Evolutionary conservation across 2,113 vertebrate genomes (phyloP), one percentile per base, ranked within the genome.

Genomic region (Atherinomorus stipes): DNA sequence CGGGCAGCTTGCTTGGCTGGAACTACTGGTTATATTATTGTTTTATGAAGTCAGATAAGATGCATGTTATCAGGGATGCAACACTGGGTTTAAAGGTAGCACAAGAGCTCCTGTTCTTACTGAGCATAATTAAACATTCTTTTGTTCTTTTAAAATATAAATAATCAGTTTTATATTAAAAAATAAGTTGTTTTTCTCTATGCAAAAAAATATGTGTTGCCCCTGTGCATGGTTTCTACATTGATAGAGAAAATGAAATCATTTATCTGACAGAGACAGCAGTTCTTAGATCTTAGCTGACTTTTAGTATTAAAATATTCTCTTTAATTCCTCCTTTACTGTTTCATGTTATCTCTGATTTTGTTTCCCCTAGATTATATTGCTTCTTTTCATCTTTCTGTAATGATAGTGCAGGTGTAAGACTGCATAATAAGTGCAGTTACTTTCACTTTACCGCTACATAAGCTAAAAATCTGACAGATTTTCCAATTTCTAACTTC

Each of bases 181-280:
- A 34, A 34, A 34, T 8, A 34, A 34, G 31, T 34, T 8, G 26
- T 25, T 0, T 21, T 57, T 52, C 10, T 25, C 59, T 11, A 16
- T 18, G 7, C 31, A 34, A 8, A 34, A 34, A 34, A 6, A 34
- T 7, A 7, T 31, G 7, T 7, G 31, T 7, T 34, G 1, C 31
- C 8, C 31, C 9, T 34, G 31, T 4, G 31, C 8, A 8, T 34
- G 31, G 31, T 34, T 34, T 34, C 31, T 11, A 2, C 61, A 74
- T 81, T 64, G 71, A 64, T 78, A 23, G 26, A 42, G 22, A 73
- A 73, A 42, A 15, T 81, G 64, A 38, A 64, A 78, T 77, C 68
- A n/a, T n/a, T n/a, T n/a, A n/a, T n/a, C 49, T 31, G 49, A 4
- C 38, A 42, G 38, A 37, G 54, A 63, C 47, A 25, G 68, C 60